Conservation (phyloP, 2,797 vertebrate genomes). For the Girardinus metallicus region DNA sequence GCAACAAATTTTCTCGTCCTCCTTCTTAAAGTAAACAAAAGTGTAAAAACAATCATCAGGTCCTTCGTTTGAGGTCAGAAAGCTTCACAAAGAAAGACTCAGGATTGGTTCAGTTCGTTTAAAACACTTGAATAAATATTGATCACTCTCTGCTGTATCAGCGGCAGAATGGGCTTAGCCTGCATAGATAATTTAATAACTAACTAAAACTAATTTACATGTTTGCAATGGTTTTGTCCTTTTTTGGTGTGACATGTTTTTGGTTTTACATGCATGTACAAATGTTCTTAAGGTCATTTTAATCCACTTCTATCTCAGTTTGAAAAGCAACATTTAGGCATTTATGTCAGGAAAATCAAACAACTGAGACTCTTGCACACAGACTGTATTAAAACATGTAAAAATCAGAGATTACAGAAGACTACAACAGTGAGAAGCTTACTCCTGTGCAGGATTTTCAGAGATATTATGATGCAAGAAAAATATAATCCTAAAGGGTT, state of each 20-base stretch:
- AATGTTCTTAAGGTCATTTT: background rate
- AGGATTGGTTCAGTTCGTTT: conserved; percentile 18
- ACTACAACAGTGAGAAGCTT: conserved; percentile 16
- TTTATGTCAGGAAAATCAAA: background rate
- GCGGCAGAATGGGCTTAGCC: background rate
- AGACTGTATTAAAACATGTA: background rate
- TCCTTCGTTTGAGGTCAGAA: conserved; percentile 52
- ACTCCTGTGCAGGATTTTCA: conserved; percentile 25
- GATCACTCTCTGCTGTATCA: background rate
- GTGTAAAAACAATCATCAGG: conserved; percentile 33
- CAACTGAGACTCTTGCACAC: background rate
- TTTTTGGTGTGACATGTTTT: background rate
- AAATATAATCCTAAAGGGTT: conserved; percentile 36
- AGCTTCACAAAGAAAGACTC: conserved; percentile 12
- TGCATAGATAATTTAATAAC: background rate
- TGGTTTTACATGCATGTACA: background rate
- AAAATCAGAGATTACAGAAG: conserved; percentile 15
- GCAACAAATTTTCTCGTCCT: conserved; percentile 33
- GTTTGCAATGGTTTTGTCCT: background rate
- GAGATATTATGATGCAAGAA: conserved; percentile 35
- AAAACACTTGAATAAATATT: conserved; percentile 23
- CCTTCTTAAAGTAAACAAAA: conserved; percentile 31
- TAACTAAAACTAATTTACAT: background rate
- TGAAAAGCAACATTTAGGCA: background rate
- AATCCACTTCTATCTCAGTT: background rate